Evolutionary conservation across 1,140 invertebrate genomes (phyloP).

Genomic region (Megalonaias nervosa): DNA sequence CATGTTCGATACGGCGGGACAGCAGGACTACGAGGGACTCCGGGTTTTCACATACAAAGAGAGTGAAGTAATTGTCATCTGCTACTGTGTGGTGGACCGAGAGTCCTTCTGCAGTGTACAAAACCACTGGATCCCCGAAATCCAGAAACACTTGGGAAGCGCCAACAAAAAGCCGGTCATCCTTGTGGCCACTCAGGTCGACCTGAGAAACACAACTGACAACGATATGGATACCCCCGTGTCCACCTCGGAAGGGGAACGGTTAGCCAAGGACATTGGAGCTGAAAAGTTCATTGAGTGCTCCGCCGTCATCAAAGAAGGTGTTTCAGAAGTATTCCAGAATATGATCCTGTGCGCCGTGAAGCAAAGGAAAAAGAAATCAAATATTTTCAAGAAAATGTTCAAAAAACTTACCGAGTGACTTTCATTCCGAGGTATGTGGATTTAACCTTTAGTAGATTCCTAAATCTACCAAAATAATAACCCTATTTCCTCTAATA

Average conservation of each 20-base stretch:
- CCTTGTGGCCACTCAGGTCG: conserved; percentile 76
- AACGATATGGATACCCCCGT: conserved; percentile 79
- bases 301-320: conserved; percentile 70
- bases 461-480: too few relatives aligned
- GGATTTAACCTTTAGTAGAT: too few relatives aligned
- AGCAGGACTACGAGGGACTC: conserved; percentile 28
- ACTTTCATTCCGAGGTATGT: too few relatives aligned
- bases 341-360: too few relatives aligned
- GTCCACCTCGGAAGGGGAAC: conserved; percentile 81
- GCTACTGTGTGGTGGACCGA: conserved; percentile 98
- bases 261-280: conserved; percentile 78
- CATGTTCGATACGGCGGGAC: conserved; percentile 28
- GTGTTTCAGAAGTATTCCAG: too few relatives aligned
- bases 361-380: too few relatives aligned
- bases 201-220: conserved; percentile 73
- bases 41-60: conserved; percentile 24
- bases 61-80: conserved; percentile 96
- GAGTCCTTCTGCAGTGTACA: conserved; percentile 98
- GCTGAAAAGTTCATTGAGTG: conserved; percentile 93
- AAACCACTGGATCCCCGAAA: conserved; percentile 81
- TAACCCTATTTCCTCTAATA: too few relatives aligned
- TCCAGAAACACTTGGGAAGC: conserved; percentile 67
- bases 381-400: too few relatives aligned
- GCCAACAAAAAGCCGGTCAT: conserved; percentile 82
- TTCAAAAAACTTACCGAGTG: too few relatives aligned